A percentile compares a stretch with the other conserved stretches of the same genome.
Evolutionary conservation across 1,140 invertebrate species (phyloP).

Genomic region (Heterodera schachtii): DNA sequence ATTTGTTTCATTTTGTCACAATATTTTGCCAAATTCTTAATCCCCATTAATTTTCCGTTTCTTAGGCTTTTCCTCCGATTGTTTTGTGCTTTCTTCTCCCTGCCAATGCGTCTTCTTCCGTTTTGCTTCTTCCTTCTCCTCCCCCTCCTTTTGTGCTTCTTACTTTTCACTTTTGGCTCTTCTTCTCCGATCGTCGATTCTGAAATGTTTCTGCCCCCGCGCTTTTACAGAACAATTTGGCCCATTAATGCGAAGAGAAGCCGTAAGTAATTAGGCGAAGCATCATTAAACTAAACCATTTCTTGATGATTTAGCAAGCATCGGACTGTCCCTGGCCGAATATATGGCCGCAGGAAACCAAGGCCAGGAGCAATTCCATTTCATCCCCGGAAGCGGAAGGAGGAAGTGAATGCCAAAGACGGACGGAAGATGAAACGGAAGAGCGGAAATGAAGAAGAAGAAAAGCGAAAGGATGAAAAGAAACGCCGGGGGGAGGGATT

Average conservation of each 20-base stretch:
- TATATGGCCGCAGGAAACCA: constrained; percentile 51
- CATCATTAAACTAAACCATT: constrained; percentile 16
- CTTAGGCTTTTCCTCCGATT: background rate
- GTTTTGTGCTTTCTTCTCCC: background rate
- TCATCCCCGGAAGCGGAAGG: constrained; percentile 43
- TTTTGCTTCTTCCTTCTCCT: background rate
- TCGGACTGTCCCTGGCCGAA: constrained; percentile 50
- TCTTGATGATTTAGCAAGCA: constrained; percentile 45
- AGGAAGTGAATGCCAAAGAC: constrained; percentile 27
- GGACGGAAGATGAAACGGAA: constrained; percentile 2
- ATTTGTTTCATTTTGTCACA: background rate
- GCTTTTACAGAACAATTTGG: constrained; percentile 39
- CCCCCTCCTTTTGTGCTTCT: background rate
- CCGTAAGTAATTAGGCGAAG: constrained; percentile 39
- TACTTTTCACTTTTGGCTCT: background rate
- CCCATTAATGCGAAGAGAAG: constrained; percentile 45
- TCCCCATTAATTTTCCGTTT: background rate
- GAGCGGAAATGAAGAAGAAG: background rate
- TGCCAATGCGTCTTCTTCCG: constrained; percentile 1
- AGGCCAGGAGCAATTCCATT: constrained; percentile 56
- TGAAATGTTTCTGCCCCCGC: constrained; percentile 14
- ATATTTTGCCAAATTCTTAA: background rate
- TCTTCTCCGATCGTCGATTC: background rate
- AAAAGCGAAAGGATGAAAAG: background rate
- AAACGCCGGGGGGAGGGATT: background rate